phyloP scores from a whole-genome alignment of 2,113 vertebrate genomes.

The Myiagra hebetior region DNA sequence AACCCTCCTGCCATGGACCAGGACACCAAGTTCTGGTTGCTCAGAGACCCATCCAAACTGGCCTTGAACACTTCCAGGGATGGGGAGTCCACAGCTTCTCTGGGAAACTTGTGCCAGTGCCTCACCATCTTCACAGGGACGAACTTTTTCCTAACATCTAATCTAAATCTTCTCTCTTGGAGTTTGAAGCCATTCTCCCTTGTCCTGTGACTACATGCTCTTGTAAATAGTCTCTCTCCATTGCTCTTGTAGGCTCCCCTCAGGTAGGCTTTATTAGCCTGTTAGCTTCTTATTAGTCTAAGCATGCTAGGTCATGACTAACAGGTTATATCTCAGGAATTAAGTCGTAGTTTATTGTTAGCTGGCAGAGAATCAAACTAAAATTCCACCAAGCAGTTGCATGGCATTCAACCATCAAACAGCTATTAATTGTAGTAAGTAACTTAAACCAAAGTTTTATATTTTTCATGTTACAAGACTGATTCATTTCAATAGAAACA shows the following conservation, averaged over 20 bases:
- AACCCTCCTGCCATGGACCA: background rate
- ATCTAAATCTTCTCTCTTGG: background rate
- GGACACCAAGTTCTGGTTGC: background rate
- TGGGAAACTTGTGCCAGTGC: background rate
- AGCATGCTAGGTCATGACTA: slow-evolving; percentile 47
- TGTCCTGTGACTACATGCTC: background rate
- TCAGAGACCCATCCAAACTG: background rate
- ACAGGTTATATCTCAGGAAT: background rate
- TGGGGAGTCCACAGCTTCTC: background rate
- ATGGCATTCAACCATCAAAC: slow-evolving; percentile 2
- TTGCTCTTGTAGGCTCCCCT: background rate
- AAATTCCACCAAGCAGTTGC: slow-evolving; percentile 33
- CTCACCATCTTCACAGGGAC: background rate
- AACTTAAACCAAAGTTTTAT: slow-evolving; percentile 40
- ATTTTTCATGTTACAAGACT: slow-evolving; percentile 48
- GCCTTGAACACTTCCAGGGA: background rate
- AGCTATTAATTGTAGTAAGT: slow-evolving; percentile 43
- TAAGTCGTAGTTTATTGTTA: background rate
- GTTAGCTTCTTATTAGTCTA: slow-evolving; percentile 63
- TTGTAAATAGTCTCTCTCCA: background rate
- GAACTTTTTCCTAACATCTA: background rate
- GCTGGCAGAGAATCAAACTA: slow-evolving; percentile 44
- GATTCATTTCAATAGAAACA: slow-evolving; percentile 28
- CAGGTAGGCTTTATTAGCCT: slow-evolving; percentile 25
- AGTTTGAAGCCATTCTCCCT: background rate